Percentiles rank a stretch among this genome's conserved stretches.
Evolutionary conservation across 2,113 vertebrate genomes (phyloP).

Genomic region (Psittacara wagleri): DNA sequence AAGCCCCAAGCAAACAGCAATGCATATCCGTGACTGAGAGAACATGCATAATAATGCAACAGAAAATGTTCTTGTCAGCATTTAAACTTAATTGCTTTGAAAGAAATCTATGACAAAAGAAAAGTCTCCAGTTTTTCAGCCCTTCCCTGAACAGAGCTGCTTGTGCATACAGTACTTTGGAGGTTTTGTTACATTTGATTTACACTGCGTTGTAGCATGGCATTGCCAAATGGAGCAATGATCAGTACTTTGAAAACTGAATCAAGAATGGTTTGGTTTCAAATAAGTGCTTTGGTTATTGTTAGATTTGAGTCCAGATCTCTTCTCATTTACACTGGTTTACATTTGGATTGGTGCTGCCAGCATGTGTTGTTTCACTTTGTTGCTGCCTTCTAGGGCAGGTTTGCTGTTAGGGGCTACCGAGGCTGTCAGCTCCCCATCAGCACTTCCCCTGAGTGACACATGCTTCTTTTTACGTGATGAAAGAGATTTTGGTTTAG

Average conservation of each 20-base stretch:
- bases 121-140: background rate
- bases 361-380: background rate
- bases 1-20: background rate
- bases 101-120: background rate
- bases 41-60: background rate
- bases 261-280: background rate
- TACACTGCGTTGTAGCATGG: accelerated
- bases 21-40: background rate
- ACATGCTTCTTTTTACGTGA: background rate
- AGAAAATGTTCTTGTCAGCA: background rate
- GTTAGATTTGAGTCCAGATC: background rate
- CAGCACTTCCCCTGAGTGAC: accelerated
- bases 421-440: background rate
- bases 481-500: background rate
- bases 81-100: slow-evolving; percentile 9
- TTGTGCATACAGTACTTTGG: background rate
- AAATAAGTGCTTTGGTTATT: background rate
- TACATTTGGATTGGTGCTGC: background rate
- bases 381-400: background rate
- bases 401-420: background rate
- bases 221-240: background rate
- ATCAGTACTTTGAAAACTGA: background rate
- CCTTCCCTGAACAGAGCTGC: background rate
- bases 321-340: background rate
- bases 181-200: background rate